Evolutionary conservation across 2,113 vertebrate species (phyloP).

Genomic region (Corythaeola cristata): DNA sequence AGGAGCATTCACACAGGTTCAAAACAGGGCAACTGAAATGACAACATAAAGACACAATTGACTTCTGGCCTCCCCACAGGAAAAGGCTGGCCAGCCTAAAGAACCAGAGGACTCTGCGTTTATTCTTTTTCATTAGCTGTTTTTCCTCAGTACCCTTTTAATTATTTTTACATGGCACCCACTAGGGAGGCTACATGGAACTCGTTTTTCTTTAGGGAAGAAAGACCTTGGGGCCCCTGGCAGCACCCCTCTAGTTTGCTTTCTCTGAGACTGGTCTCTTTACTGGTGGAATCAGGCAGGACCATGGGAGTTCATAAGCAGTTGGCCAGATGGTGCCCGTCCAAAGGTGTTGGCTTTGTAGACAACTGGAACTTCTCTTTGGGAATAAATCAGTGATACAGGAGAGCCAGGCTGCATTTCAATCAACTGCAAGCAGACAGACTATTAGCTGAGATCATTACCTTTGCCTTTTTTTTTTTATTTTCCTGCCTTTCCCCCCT

Average conservation of each 20-base stretch:
- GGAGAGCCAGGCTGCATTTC: slow-evolving; percentile 60
- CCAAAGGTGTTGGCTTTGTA: slow-evolving; percentile 74
- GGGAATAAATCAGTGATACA: slow-evolving; percentile 60
- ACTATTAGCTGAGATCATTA: slow-evolving; percentile 37
- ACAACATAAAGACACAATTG: neutral
- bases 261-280: neutral
- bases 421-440: slow-evolving; percentile 63
- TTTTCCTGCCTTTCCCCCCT: neutral
- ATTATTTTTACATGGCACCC: slow-evolving; percentile 27
- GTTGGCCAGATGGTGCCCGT: slow-evolving; percentile 72
- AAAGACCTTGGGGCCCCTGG: neutral
- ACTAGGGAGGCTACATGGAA: neutral
- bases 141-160: slow-evolving; percentile 26
- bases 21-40: neutral
- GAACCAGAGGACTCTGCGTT: neutral
- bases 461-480: neutral
- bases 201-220: slow-evolving; percentile 33
- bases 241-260: neutral
- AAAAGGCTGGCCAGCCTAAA: neutral
- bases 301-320: slow-evolving; percentile 61
- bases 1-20: neutral
- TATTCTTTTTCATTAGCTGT: slow-evolving; percentile 35
- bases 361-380: slow-evolving; percentile 69
- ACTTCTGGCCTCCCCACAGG: neutral
- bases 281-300: neutral